phyloP scores from a whole-genome alignment of 2,113 vertebrate species.

The Laterallus jamaicensis region DNA sequence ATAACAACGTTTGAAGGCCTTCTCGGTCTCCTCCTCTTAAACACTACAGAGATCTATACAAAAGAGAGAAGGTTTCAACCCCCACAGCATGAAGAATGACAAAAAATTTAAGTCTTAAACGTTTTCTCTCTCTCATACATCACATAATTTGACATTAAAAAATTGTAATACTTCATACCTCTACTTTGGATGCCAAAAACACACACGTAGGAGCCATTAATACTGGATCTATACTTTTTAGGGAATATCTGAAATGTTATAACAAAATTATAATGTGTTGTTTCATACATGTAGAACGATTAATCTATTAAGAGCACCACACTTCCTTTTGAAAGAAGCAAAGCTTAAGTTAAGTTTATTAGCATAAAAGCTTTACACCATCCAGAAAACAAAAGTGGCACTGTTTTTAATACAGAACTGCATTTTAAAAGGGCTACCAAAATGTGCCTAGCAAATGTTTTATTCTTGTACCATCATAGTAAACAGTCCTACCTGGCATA shows the following conservation, averaged over 20 bases:
- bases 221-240: conserved; percentile 99
- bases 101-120: conserved; percentile 16
- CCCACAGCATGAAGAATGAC: conserved; percentile 47
- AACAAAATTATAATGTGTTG: conserved; percentile 65
- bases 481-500: conserved; percentile 90
- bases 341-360: conserved; percentile 62
- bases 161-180: conserved; percentile 83
- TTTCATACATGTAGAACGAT: conserved; percentile 58
- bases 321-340: conserved; percentile 63
- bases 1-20: conserved; percentile 29
- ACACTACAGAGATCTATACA: conserved; percentile 17
- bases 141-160: conserved; percentile 63
- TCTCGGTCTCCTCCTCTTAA: conserved; percentile 31
- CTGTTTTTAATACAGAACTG: conserved; percentile 50
- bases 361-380: conserved; percentile 60
- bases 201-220: conserved; percentile 99
- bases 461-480: conserved; percentile 53
- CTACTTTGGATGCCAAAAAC: conserved; percentile 99
- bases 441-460: conserved; percentile 59
- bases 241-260: conserved; percentile 88
- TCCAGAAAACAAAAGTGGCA: conserved; percentile 62
- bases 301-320: conserved; percentile 64
- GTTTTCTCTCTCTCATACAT: conserved; percentile 44
- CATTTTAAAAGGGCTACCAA: conserved; percentile 61
- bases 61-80: conserved; percentile 47